Evolutionary conservation across 2,113 vertebrate genomes (phyloP), one percentile per base, ranked within the genome.

Genomic region (Ptychochromis oligacanthus): DNA sequence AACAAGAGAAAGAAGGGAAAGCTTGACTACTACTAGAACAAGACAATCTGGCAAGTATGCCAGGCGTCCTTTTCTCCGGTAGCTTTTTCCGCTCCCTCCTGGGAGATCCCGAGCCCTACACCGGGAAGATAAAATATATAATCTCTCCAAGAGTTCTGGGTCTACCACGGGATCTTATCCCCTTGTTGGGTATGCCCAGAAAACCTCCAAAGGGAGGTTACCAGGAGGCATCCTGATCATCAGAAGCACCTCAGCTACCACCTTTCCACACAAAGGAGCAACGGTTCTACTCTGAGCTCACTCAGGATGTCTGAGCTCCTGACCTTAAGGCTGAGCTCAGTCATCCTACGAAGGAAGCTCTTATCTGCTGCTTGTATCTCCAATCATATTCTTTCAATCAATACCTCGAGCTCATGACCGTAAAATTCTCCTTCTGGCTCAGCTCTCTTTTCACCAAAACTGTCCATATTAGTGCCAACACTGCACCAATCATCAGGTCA

Each of bases 251-350:
- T 40, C 62, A 9, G 36, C 62, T 65, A 34, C 38, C 61, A 22
- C 0, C 34, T 46, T 46, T 46, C 13, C 13, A 12, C 14, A 64
- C 20, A 0, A 7, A 62, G 60, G 34, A 9, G 36, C 7, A 8
- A 8, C 36, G 7, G 36, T 2, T 6, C 36, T 36, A 13, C 36
- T 65, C 62, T 1, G 60, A 17, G 14, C 46, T 14, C 13, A 2
- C 43, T 46, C 43, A 13, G 13, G 13, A 46, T 46, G 13, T 46
- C 43, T 2, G 4, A 43, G 22, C 8, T 67, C 2, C 24, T 70
- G 22, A 8, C 38, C 62, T 46, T 10, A 17, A 18, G 46, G 22
- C 43, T 11, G 64, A 67, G 24, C 38, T 49, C n/a, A 28, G 64
- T 28, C 40, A 70, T 40, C 40, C 46, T 49, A 20, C 40, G 17